A percentile compares a stretch with the other conserved stretches of the same genome.
Evolutionary conservation across 2,113 vertebrate genomes (phyloP).

Genomic region (Eulemur rufifrons): DNA sequence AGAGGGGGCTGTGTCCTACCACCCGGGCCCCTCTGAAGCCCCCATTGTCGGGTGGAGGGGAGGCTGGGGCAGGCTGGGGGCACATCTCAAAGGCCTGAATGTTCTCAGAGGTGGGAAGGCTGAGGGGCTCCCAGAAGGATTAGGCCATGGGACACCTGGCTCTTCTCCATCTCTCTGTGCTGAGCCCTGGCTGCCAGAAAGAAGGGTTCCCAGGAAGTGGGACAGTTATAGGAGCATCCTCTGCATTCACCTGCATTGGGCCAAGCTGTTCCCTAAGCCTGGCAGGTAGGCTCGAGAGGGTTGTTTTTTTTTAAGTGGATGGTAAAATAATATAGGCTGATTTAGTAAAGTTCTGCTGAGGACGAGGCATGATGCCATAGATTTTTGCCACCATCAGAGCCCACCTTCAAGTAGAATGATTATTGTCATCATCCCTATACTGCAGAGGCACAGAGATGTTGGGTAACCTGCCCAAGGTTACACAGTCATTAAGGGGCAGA

Average conservation of each 20-base stretch:
- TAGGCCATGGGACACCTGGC: slow-evolving; percentile 6
- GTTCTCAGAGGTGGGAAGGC: slow-evolving; percentile 60
- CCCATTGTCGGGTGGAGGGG: slow-evolving; percentile 53
- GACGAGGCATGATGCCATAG: too few relatives aligned
- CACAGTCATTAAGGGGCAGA: neutral
- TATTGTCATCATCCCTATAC: neutral
- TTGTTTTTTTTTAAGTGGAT: neutral
- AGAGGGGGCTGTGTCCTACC: slow-evolving; percentile 67
- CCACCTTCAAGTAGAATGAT: neutral
- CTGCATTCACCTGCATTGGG: neutral
- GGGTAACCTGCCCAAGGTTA: fast-evolving
- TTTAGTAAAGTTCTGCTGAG: neutral
- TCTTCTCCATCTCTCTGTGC: neutral
- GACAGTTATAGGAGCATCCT: neutral
- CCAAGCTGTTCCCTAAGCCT: neutral
- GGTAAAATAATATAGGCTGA: neutral
- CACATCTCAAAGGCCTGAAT: slow-evolving; percentile 61
- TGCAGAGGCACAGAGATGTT: neutral
- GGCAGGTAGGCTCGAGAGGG: neutral
- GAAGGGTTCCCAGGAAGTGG: neutral
- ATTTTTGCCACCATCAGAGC: neutral
- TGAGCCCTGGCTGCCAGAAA: neutral
- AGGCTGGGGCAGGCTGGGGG: neutral
- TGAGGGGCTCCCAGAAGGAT: neutral
- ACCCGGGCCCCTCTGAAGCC: slow-evolving; percentile 62